Conservation (phyloP, 1,140 invertebrate species). For the Leguminivora glycinivorella region DNA sequence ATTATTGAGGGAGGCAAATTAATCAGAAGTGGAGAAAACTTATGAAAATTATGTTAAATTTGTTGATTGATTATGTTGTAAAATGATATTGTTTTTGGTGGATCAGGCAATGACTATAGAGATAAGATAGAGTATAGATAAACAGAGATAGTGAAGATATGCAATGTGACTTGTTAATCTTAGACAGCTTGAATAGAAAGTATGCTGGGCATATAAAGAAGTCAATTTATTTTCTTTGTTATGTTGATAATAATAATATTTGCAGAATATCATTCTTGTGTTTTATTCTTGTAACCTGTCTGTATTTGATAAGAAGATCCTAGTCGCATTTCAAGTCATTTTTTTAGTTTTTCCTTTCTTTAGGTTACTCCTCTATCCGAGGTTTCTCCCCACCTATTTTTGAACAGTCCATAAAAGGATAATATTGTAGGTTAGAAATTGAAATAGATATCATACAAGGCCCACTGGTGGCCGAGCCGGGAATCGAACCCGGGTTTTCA, state of each 20-base stretch:
- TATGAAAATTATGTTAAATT: background rate
- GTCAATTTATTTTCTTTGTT: slow-evolving; percentile 6
- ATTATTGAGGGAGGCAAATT: too few species aligned
- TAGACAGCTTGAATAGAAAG: background rate
- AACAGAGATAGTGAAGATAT: background rate
- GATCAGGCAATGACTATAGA: background rate
- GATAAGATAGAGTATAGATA: slow-evolving; percentile 4
- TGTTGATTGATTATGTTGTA: background rate
- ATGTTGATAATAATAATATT: background rate
- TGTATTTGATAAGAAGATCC: background rate
- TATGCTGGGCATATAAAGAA: background rate
- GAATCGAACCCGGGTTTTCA: too few species aligned
- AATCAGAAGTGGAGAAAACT: slow-evolving; percentile 4
- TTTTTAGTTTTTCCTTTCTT: too few species aligned
- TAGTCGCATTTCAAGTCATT: too few species aligned
- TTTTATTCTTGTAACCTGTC: background rate
- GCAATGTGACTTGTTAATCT: background rate
- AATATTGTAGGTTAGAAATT: too few species aligned
- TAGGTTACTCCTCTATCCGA: too few species aligned
- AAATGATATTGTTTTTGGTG: background rate
- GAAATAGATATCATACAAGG: too few species aligned
- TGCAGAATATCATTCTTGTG: background rate
- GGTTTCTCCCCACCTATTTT: too few species aligned
- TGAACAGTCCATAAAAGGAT: too few species aligned
- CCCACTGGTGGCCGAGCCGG: too few species aligned